Base-by-base conservation (phyloP, 2,797 vertebrate species). In the Champsocephalus gunnari region DNA sequence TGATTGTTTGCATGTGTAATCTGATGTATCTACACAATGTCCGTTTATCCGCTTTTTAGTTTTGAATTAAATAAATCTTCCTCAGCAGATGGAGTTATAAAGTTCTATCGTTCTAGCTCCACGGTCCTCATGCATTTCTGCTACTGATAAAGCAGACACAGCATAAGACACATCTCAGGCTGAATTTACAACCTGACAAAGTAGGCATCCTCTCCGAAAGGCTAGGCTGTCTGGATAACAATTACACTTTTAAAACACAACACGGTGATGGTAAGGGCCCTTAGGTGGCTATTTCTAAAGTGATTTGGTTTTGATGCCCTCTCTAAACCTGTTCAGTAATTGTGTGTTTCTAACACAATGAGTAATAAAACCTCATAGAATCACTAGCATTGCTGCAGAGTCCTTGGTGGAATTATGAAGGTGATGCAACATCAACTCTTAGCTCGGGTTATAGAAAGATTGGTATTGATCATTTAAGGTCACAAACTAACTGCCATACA, bases 61-160 rank as follows among this genome's bases (percentile, higher is more conserved):
- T 66, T 53, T 59, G 5, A 65, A 0, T 53, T 0, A 5, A 66
- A 28, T 54, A 44, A 48, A 66, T 55, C 61, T 71, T 61, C 14
- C 34, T 21, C 50, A 44, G 43, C 0, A 65, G 28, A 55, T 16
- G 16, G 10, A 43, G 38, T 68, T 54, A 64, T 3, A 21, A 24
- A 45, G 19, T 61, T 49, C 4, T 16, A 44, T 38, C 9, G 34
- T 38, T 38, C 21, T 16, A 17, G 7, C 9, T n/a, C n/a, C 14
- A 10, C 17, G 5, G 41, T 59, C 38, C 45, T 55, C 9, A 9
- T 38, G 34, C 34, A 38, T 38, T 48, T 70, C 19, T 61, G 21
- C 43, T 14, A 19, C 34, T 67, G 19, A 53, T 19, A 48, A 69
- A 71, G 0, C 24, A 72, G 51, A 67, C 51, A 28, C 13, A 14